Conservation (phyloP, 2,888 invertebrate genomes). For the Rhorus exstirpatorius region DNA sequence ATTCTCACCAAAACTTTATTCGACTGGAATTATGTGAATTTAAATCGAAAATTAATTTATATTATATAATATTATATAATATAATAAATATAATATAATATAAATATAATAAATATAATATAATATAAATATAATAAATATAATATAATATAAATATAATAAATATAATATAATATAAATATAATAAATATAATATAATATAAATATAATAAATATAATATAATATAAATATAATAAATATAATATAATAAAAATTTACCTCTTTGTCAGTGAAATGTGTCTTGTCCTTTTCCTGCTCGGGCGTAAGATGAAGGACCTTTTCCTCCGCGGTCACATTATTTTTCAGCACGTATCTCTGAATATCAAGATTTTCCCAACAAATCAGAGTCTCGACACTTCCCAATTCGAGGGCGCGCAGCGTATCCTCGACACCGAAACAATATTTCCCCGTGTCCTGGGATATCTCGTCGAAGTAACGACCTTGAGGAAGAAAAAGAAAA, state of each 20-base stretch:
- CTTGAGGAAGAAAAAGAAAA: constrained; percentile 72
- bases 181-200: no score
- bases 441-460: constrained; percentile 99
- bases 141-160: no score
- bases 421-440: constrained; percentile 99
- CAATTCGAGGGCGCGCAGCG: constrained; percentile 97
- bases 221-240: no score
- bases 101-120: no score
- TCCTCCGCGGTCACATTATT: constrained; percentile 95
- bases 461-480: constrained; percentile 91
- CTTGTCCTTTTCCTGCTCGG: constrained; percentile 99
- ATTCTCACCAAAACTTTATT: no score
- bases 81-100: no score
- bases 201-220: no score
- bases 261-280: constrained; percentile 99
- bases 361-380: constrained; percentile 99
- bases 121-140: no score
- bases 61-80: no score
- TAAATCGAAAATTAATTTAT: no score
- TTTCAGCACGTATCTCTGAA: constrained; percentile 98
- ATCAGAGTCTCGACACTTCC: constrained; percentile 99
- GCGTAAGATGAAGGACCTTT: constrained; percentile 97
- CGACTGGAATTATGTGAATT: no score
- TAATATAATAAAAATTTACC: constrained; percentile 86
- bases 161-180: no score